Conservation (phyloP, 2,113 vertebrate species). For the Thermophis baileyi region DNA sequence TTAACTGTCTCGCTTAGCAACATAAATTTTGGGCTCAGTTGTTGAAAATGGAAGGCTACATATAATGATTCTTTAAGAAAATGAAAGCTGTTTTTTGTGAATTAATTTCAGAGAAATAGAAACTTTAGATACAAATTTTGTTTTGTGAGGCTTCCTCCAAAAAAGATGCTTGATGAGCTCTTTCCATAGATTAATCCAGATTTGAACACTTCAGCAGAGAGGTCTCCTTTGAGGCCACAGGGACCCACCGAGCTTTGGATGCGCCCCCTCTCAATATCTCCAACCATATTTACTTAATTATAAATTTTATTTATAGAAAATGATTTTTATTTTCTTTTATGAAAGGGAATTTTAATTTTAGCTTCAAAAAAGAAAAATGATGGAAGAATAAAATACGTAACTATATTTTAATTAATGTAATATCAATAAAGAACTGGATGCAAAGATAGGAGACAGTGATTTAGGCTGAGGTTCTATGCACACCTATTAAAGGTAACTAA, state of each 20-base stretch:
- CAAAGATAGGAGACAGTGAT: neutral
- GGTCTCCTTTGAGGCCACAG: neutral
- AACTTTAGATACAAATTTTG: neutral
- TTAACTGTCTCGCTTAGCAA: neutral
- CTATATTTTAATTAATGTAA: neutral
- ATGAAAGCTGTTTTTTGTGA: neutral
- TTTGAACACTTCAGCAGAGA: neutral
- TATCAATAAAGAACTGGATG: neutral
- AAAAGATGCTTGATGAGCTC: neutral
- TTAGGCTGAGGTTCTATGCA: neutral
- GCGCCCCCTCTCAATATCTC: neutral
- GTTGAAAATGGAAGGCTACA: neutral
- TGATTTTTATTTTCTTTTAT: neutral
- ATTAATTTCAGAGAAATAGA: neutral
- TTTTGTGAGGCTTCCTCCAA: neutral
- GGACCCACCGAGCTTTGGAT: neutral
- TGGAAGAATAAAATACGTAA: neutral
- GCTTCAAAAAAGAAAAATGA: neutral
- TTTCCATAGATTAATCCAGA: neutral
- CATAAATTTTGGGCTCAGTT: neutral
- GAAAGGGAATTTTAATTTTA: neutral
- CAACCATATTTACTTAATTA: neutral
- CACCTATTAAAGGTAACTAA: neutral
- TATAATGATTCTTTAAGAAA: neutral
- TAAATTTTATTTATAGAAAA: neutral